Percentiles rank a stretch among this genome's conserved stretches.
Conservation (phyloP, 2,113 vertebrate genomes). For the Cyanoramphus novaezelandiae region DNA sequence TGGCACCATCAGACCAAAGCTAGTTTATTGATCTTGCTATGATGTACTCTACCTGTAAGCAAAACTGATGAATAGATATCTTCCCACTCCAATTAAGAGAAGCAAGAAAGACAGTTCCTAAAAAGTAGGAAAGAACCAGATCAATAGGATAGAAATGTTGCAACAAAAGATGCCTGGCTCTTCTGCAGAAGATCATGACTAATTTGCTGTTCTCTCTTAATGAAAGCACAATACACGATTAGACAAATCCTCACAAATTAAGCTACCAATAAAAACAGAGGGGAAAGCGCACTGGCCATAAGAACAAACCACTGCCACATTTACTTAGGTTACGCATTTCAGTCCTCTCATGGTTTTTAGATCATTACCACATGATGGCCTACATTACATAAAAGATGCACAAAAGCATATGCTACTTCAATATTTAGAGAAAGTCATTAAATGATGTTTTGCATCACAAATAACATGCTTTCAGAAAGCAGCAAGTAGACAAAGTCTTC, state of each 20-base stretch:
- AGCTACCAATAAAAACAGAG: not conserved
- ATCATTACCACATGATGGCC: not conserved
- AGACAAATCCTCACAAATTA: not conserved
- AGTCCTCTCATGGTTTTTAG: not conserved
- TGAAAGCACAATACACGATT: not conserved
- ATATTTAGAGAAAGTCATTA: not conserved
- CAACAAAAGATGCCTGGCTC: not conserved
- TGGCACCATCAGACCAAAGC: not conserved
- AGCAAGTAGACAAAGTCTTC: not conserved
- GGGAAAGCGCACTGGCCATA: not conserved
- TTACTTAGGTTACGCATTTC: not conserved
- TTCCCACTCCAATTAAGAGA: not conserved
- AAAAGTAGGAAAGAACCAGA: not conserved
- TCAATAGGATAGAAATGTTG: not conserved
- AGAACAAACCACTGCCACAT: not conserved
- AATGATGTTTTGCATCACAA: not conserved
- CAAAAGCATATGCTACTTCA: not conserved
- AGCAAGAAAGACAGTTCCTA: not conserved
- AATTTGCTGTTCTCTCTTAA: not conserved
- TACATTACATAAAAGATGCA: not conserved
- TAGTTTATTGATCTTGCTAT: not conserved
- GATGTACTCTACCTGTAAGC: not conserved
- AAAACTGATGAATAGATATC: not conserved
- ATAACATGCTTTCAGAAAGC: not conserved
- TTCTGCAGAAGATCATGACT: not conserved